Base-by-base conservation (phyloP, 1,140 invertebrate species). In the Kradibia gibbosae region DNA sequence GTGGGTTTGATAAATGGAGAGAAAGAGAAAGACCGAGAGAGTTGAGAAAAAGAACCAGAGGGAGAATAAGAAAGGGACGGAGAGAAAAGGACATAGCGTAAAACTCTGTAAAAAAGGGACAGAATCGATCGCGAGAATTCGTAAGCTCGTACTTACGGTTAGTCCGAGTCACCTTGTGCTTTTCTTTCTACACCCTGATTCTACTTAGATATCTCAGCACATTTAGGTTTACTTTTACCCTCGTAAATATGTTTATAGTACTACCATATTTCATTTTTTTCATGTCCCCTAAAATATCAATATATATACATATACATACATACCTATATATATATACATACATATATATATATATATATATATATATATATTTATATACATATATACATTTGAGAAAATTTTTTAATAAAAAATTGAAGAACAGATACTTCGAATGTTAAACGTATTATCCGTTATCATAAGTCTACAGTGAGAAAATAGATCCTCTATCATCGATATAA, bases 61-160 rank as follows among this genome's bases (percentile, higher is more conserved):
- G 4, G n/a, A 62, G 53, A 20, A 25, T 17, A 22, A 57, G n/a
- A 10, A 25, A 10, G 34, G 22, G 73, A 75, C 39, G 0, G 57
- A 65, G 72, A 8, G 31, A 55, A 17, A 55, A 65, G 20, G 15
- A 53, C 3, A 53, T 11, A 17, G 50, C 15, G 15, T 20, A 53
- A 53, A 53, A 45, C 17, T 42, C 10, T 31, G 36, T 22, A 28
- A 80, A 74, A 80, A 80, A 65, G 31, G 20, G 20, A 65, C 28
- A 0, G 45, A 80, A 80, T 80, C 78, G 78, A 80, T 74, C 57
- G 25, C 10, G 8, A 50, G 17, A 65, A 74, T 78, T 71, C 48
- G 2, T 57, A 71, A 15, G n/a, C n/a, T n/a, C n/a, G n/a, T n/a
- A n/a, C 48, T 71, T 25, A 45, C 15, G 15, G 31, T 50, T 22